Base-by-base conservation (phyloP, 1,140 invertebrate species). In the Papilio xuthus region DNA sequence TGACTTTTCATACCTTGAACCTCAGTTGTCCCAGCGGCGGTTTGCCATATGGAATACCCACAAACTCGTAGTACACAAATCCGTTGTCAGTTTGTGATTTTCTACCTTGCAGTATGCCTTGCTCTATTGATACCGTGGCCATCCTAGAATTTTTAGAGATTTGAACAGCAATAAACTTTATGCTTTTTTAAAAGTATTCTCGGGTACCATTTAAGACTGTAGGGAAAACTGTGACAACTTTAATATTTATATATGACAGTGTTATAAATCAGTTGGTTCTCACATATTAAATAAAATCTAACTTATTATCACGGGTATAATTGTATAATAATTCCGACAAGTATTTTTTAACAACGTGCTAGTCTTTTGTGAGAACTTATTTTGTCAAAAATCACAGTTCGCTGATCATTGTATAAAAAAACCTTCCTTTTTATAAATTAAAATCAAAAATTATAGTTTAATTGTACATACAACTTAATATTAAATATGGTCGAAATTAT, bases 1-100 rank as follows among this genome's bases (percentile, higher is more conserved):
- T 37, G 7, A 37, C 32, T 6, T 37, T 37, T 37, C 7, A 37
- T 70, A 70, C 67, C 67, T 70, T 70, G 6, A 70, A 70, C 7
- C 67, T 70, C 6, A 70, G 15, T 70, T 37, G 28, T 20, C 67
- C 67, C n/a, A 70, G 0, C 15, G 67, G 67, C 4, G 67, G 67
- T 9, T 70, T 70, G n/a, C 32, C 67, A n/a, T 70, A 70, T 41
- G 67, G 67, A 37, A 70, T 70, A n/a, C 37, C 67, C 67, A 70
- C 0, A 41, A 70, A 70, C 18, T 37, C 67, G 10, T 37, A 70
- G 37, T 4, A 70, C 26, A 9, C 28, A 41, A 70, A 70, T 20
- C 67, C 32, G 41, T 70, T 41, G 6, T 41, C 67, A 9, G 67
- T 20, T 20, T 41, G 1, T 37, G 67, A 70, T 70, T n/a, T 70